Percentiles rank a stretch among this genome's conserved stretches.
phyloP scores from a whole-genome alignment of 2,888 invertebrate genomes.

The Caenorhabditis sp. region DNA sequence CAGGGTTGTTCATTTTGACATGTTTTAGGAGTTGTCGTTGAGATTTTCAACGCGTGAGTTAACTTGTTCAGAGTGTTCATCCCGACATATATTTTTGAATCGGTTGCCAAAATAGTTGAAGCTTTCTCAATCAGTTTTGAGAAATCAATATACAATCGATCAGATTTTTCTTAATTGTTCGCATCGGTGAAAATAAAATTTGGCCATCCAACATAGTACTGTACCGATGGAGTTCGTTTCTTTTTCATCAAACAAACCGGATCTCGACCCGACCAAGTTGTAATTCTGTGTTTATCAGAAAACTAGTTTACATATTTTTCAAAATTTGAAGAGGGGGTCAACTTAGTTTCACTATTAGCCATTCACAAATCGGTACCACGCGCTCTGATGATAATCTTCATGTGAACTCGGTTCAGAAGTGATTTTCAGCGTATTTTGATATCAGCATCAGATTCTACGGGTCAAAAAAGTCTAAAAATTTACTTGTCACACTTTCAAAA shows the following conservation, averaged over 20 bases:
- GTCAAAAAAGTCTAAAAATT: too few species aligned
- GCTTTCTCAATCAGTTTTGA: background rate
- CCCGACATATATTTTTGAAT: background rate
- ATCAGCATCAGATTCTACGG: too few species aligned
- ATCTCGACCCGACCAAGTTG: constrained; percentile 3
- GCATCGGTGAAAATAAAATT: background rate
- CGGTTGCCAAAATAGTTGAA: background rate
- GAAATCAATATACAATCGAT: background rate
- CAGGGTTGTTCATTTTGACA: too few species aligned
- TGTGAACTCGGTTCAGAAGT: too few species aligned
- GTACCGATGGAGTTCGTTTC: background rate
- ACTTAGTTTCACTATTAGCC: too few species aligned
- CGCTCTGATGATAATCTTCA: too few species aligned
- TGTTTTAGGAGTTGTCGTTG: background rate
- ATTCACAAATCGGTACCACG: too few species aligned
- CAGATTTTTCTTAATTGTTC: background rate
- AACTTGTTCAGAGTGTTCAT: background rate
- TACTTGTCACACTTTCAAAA: too few species aligned
- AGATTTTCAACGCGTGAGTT: background rate
- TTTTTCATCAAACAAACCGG: background rate
- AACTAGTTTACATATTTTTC: too few species aligned
- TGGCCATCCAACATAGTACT: constrained; percentile 5
- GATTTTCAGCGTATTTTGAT: too few species aligned
- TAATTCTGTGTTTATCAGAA: background rate
- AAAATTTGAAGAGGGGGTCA: too few species aligned